Base-by-base conservation (phyloP, 2,888 invertebrate species). In the Phaonia tiefii region DNA sequence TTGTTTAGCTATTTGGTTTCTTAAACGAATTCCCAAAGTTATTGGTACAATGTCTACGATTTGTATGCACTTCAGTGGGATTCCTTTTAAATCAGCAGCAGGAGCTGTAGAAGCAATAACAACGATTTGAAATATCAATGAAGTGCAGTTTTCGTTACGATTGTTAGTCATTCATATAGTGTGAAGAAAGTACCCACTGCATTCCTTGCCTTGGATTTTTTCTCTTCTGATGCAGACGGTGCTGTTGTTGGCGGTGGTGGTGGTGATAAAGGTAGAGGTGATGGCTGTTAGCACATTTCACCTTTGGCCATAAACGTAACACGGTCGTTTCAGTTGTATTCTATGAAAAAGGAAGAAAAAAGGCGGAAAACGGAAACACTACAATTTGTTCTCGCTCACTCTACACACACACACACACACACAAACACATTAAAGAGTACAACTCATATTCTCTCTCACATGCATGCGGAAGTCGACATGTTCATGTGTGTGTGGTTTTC, bases 331-430 rank as follows among this genome's bases (percentile, higher is more conserved):
- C 42, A 17, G 63, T 63, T 5, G 63, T 31, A 31, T 31, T 31
- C 31, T 1, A 31, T 31, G 13, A 49, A 60, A 74, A 58, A 44
- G 44, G 72, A 31, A 5, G 13, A 49, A 60, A 74, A 58, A 44
- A 54, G 72, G 42, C 56, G 74, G 37, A 74, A 80, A 77, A 25
- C 73, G 76, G 76, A 80, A 80, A 77, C 39, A 66, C 44, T 80
- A 76, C 58, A 80, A 80, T 70, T 80, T 77, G 74, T 67, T 75
- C 71, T 66, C 46, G 66, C 54, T 74, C 15, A 31, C 51, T 77
- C 39, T 74, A 51, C 31, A 54, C 46, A 1, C 49, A 15, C 46
- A n/a, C 17, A 46, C 2, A 51, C 13, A 54, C 54, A 54, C 13
- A 54, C 54, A 54, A 2, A 54, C 54, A 1, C 25, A 46, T 11